Conservation (phyloP, 64 coral and sea anemone genomes). For the Hydrozoanthus tunicans region DNA sequence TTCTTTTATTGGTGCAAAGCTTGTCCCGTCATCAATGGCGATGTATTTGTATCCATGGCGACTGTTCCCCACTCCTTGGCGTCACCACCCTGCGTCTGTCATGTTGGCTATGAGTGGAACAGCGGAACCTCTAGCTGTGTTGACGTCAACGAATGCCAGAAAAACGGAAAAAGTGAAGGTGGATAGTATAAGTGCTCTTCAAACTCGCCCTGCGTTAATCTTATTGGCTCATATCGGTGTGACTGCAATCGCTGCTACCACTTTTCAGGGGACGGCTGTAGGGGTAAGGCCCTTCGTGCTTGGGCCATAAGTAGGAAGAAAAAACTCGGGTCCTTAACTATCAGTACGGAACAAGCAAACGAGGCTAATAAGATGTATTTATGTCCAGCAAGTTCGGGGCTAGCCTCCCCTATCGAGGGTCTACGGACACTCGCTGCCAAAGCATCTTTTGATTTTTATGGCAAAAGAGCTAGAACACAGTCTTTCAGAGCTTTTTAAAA, state of each 20-base stretch:
- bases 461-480: too few relatives aligned
- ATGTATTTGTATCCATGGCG: slow-evolving; percentile 54
- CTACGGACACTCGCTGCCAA: too few relatives aligned
- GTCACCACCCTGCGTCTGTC: slow-evolving; percentile 46
- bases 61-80: slow-evolving; percentile 40
- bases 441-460: too few relatives aligned
- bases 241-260: slow-evolving; percentile 45
- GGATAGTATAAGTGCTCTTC: not conserved
- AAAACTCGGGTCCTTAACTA: too few relatives aligned
- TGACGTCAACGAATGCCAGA: not conserved
- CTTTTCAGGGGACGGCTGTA: not conserved
- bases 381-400: too few relatives aligned
- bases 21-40: slow-evolving; percentile 50
- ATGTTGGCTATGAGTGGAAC: slow-evolving; percentile 64
- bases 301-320: too few relatives aligned
- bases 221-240: slow-evolving; percentile 29
- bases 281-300: not conserved
- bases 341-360: too few relatives aligned
- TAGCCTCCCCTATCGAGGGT: too few relatives aligned
- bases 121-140: not conserved
- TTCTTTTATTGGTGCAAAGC: slow-evolving; percentile 35
- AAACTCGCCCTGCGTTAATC: slow-evolving; percentile 20
- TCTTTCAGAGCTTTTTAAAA: too few relatives aligned
- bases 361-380: too few relatives aligned
- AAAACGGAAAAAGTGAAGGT: not conserved